Base-by-base conservation (phyloP, 1,140 invertebrate genomes). In the Cyphomyrmex costatus region DNA sequence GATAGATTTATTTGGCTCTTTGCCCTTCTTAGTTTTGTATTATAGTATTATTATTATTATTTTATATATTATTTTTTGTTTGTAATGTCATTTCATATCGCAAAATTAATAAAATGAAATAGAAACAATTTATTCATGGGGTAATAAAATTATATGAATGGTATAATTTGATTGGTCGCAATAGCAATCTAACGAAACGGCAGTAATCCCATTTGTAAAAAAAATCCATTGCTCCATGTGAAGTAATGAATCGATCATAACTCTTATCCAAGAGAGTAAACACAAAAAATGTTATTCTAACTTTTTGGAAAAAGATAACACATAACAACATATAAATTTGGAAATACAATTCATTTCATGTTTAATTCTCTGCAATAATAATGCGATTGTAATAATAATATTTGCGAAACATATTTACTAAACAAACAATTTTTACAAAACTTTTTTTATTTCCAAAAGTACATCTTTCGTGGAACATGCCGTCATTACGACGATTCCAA, bases 401-500 rank as follows among this genome's bases (percentile, higher is more conserved):
- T 68, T 36, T 2, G n/a, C 14, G 4, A 46, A 30, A 65, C 21
- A 49, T 68, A 42, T 60, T 19, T 24, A 24, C n/a, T 5, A 14
- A 49, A 78, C n/a, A 21, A 46, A 27, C 27, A 19, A 24, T 68
- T 68, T 46, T 46, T 8, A 5, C 2, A 66, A 70, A 8, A 58
- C 71, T 71, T 71, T 1, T n/a, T 42, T 42, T 82, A 30, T 73
- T 49, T 12, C 30, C 24, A 3, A 60, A 61, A 73, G 10, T 36
- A 19, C 6, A 5, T 16, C 4, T 71, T 73, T 60, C 21, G 8
- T 21, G 2, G 3, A n/a, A 21, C 36, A 58, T 36, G 33, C 27
- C 24, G 19, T 82, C 36, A 42, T n/a, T 7, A 8, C 27, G 16
- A 61, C 53, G 27, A 46, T 73, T 70, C 16, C n/a, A 42, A 46